Evolutionary conservation across 2,888 invertebrate species (phyloP).

Genomic region (Empis livida): DNA sequence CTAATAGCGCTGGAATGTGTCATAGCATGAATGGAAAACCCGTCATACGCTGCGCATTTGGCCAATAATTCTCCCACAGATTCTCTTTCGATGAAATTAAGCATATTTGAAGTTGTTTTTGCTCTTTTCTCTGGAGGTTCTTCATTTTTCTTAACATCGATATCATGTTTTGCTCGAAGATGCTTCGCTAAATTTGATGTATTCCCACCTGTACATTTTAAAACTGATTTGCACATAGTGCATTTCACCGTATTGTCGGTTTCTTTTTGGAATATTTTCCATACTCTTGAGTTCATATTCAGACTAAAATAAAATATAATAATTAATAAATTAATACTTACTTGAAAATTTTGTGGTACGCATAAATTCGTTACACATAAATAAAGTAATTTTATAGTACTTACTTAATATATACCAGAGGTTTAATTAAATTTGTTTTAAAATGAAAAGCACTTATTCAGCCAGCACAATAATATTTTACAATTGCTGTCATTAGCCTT

Average conservation of each 20-base stretch:
- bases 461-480: too few relatives aligned
- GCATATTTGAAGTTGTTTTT: background rate
- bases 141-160: slow-evolving; percentile 3
- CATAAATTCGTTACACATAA: too few relatives aligned
- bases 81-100: background rate
- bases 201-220: slow-evolving; percentile 2
- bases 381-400: too few relatives aligned
- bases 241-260: background rate
- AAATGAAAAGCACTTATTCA: too few relatives aligned
- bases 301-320: background rate
- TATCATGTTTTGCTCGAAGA: slow-evolving; percentile 2
- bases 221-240: background rate
- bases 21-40: slow-evolving; percentile 2
- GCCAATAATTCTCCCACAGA: slow-evolving; percentile 1
- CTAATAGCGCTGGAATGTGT: slow-evolving; percentile 2
- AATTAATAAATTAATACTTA: too few relatives aligned
- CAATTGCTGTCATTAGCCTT: too few relatives aligned
- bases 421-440: too few relatives aligned
- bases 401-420: too few relatives aligned
- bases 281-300: background rate
- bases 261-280: background rate
- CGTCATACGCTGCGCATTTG: slow-evolving; percentile 1
- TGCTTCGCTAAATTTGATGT: background rate
- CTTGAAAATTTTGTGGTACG: too few relatives aligned
- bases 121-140: background rate